Evolutionary conservation across 2,113 vertebrate species (phyloP).

Genomic region (Sphyrna mokarran): DNA sequence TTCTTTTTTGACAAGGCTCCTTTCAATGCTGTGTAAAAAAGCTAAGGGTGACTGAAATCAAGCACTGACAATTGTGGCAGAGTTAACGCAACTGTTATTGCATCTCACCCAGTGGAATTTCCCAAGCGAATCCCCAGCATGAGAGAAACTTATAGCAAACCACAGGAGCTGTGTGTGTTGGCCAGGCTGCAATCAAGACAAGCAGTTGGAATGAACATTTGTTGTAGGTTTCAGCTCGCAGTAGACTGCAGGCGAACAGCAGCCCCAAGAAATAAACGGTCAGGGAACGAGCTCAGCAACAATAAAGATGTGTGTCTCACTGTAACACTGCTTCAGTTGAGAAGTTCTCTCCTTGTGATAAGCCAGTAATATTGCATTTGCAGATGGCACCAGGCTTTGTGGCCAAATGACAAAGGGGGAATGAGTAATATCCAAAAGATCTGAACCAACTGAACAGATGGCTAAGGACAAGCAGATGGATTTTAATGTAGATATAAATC

Average conservation of each 20-base stretch:
- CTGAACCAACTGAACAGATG: not conserved
- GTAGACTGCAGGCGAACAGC: not conserved
- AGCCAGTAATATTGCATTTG: not conserved
- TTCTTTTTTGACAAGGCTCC: no score
- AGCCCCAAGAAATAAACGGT: not conserved
- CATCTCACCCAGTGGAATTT: not conserved
- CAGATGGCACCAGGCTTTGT: not conserved
- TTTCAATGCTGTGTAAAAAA: no score
- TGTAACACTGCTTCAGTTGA: not conserved
- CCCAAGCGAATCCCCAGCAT: not conserved
- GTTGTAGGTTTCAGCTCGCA: not conserved
- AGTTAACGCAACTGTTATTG: not conserved
- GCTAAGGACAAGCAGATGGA: not conserved
- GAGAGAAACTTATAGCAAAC: not conserved
- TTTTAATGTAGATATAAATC: not conserved
- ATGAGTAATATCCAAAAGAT: conserved; percentile 10
- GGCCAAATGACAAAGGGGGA: not conserved
- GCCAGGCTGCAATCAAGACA: not conserved
- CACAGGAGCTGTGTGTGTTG: not conserved
- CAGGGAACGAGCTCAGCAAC: not conserved
- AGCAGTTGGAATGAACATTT: not conserved
- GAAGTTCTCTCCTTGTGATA: not conserved
- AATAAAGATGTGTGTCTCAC: not conserved
- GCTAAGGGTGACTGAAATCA: not conserved
- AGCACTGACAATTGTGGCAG: not conserved